Conservation (phyloP, 2,797 vertebrate genomes). For the Molossus alvarezi region DNA sequence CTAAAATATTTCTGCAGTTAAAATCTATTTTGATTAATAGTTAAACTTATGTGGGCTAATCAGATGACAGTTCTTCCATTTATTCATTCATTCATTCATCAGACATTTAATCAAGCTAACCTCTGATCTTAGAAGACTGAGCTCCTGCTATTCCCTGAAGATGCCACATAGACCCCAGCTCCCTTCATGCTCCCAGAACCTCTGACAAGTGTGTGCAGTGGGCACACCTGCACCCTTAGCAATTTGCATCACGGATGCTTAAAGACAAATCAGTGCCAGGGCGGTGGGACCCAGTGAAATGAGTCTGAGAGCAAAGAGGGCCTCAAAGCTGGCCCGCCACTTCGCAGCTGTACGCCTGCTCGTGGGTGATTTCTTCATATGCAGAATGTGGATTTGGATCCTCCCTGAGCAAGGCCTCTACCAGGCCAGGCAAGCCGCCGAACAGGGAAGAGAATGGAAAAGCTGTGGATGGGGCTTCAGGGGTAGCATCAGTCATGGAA, state of each 20-base stretch:
- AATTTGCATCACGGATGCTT: not conserved
- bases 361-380: constrained; percentile 52
- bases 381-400: constrained; percentile 22
- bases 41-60: constrained; percentile 13
- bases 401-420: not conserved
- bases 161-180: not conserved
- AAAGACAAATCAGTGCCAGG: not conserved
- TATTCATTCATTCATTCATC: constrained; percentile 58
- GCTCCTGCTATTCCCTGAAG: constrained; percentile 6
- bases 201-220: not conserved
- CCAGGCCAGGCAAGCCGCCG: not conserved
- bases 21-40: constrained; percentile 64
- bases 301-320: not conserved
- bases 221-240: not conserved
- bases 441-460: not conserved
- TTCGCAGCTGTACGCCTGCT: constrained; percentile 40
- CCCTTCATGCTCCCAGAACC: not conserved
- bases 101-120: constrained; percentile 55
- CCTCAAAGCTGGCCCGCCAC: constrained; percentile 6
- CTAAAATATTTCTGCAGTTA: constrained; percentile 53
- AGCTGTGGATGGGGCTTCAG: not conserved
- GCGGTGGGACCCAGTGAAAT: not conserved
- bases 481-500: not conserved
- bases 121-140: not conserved
- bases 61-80: constrained; percentile 36